Base-by-base conservation (phyloP, 2,888 invertebrate genomes). In the Xanthia icteritia region DNA sequence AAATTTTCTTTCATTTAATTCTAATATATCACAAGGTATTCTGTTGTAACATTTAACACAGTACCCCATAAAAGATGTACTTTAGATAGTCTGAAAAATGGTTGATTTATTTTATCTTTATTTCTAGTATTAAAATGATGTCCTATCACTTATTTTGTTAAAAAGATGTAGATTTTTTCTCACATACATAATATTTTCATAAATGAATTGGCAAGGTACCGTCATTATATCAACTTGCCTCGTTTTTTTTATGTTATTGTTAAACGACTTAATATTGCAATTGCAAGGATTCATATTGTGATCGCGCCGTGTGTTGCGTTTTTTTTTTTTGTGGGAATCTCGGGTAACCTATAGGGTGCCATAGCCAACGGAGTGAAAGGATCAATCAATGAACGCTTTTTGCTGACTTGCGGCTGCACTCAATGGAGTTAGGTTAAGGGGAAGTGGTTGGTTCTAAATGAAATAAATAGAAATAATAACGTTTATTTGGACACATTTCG, bases 341-440 rank as follows among this genome's bases (percentile, higher is more conserved):
- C 69, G 45, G 68, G 36, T 78, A 76, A 68, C 77, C 75, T 31
- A 64, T 77, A 76, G 68, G 84, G 48, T 64, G 60, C n/a, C 27
- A 54, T 71, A 81, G 70, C 84, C 77, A 90, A 89, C 81, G 79
- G 81, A 87, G 86, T 87, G 89, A 90, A 89, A 88, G 83, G 86
- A 86, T 89, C 86, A 90, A 90, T 91, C 87, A 91, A 88, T 87
- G 81, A 79, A 48, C 64, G 9, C 31, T 68, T 86, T 88, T 88
- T 90, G 86, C 80, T 60, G 61, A 39, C 45, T 82, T 87, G 77
- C 78, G 82, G 77, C 72, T 86, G 77, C 83, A 70, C 76, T 87
- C 80, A 78, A 80, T 82, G 79, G 73, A 69, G 58, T 66, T 73
- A 11, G n/a, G 65, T 85, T 86, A 88, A 88, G 85, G 82, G 74